These are phyloP conservation scores for Trilocha varians DNA, from an alignment of 2,888 invertebrate genomes.

Conservation along the genomic window DNA sequence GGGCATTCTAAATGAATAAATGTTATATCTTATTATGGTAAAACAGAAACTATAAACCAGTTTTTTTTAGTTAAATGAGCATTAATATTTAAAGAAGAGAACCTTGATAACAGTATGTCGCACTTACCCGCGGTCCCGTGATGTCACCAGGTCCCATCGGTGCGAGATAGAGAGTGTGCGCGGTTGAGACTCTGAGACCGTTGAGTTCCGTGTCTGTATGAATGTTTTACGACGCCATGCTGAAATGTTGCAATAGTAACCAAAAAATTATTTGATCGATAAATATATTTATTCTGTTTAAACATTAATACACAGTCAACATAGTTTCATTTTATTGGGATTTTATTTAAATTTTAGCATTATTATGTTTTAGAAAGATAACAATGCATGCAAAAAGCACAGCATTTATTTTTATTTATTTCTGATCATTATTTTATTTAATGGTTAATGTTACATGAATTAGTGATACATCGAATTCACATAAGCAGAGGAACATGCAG, in stretches of 20 bases:
- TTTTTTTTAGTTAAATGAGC: too few relatives aligned
- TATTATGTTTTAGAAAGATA: neutral
- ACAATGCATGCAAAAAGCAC: neutral
- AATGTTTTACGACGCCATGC: slow-evolving; percentile 77
- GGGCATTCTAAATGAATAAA: too few relatives aligned
- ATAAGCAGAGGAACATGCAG: neutral
- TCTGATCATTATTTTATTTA: neutral
- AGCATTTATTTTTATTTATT: neutral
- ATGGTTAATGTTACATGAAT: neutral
- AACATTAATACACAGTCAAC: too few relatives aligned
- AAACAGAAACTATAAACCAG: too few relatives aligned
- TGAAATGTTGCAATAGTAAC: slow-evolving; percentile 40
- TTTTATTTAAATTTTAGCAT: neutral
- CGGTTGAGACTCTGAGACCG: slow-evolving; percentile 84
- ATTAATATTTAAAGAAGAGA: too few relatives aligned
- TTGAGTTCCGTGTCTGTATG: slow-evolving; percentile 75
- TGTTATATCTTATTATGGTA: too few relatives aligned
- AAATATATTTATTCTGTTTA: too few relatives aligned
- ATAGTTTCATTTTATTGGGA: too few relatives aligned
- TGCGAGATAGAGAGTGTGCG: slow-evolving; percentile 78
- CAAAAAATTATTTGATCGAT: slow-evolving; percentile 7
- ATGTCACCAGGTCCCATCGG: slow-evolving; percentile 87
- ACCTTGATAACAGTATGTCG: neutral
- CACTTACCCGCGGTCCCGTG: slow-evolving; percentile 79
- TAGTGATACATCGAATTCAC: neutral